phyloP scores from a whole-genome alignment of 2,888 invertebrate genomes.

The Hirtodrosophila alboralis region DNA sequence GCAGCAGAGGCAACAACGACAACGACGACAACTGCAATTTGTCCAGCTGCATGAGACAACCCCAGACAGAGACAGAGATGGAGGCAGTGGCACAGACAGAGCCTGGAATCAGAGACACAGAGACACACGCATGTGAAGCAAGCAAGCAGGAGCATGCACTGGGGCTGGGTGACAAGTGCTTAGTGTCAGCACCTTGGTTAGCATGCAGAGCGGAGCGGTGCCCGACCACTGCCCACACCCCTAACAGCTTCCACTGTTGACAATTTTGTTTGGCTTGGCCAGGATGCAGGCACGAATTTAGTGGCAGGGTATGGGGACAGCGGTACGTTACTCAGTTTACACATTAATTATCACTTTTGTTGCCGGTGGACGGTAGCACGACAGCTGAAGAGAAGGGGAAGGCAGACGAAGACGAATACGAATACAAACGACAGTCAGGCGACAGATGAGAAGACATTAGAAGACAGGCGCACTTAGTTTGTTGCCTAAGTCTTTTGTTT shows the following conservation, averaged over 20 bases:
- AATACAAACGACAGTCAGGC: conserved; percentile 44
- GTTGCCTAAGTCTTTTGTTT: conserved; percentile 70
- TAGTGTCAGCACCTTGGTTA: conserved; percentile 80
- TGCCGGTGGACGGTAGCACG: conserved; percentile 50
- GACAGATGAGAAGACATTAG: conserved; percentile 60
- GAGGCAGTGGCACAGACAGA: conserved; percentile 34
- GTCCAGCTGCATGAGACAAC: conserved; percentile 72
- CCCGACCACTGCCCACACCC: neutral
- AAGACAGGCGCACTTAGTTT: conserved; percentile 62
- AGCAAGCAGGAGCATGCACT: conserved; percentile 31
- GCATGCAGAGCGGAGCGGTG: conserved; percentile 63
- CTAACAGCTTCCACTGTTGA: conserved; percentile 54
- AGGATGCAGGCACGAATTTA: conserved; percentile 47
- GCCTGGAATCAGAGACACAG: conserved; percentile 21
- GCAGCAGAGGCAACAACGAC: conserved; percentile 34
- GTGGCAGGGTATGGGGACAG: conserved; percentile 22
- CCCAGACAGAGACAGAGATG: conserved; percentile 14
- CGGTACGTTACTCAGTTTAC: conserved; percentile 74
- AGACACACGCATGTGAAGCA: conserved; percentile 40
- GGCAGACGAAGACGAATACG: too few species aligned
- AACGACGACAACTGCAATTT: conserved; percentile 80
- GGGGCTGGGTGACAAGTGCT: conserved; percentile 78
- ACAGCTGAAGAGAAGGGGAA: conserved; percentile 13
- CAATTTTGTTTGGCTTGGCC: conserved; percentile 63
- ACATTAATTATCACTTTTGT: conserved; percentile 83